Conservation (phyloP, 2,888 invertebrate genomes). For the Tachina fera region DNA sequence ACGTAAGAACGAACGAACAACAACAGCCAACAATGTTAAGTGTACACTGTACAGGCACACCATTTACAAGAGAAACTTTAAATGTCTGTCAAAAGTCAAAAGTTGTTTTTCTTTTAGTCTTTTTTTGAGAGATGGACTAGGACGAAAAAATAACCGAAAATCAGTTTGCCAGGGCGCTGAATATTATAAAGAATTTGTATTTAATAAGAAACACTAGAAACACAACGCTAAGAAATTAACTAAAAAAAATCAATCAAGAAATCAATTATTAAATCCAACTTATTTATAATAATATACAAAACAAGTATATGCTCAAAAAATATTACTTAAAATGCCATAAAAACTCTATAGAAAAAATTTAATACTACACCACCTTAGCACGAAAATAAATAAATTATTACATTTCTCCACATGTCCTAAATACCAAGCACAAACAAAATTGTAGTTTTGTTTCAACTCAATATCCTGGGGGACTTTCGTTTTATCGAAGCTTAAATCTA, state of each 20-base stretch:
- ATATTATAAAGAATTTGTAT: not conserved
- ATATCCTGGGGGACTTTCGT: slow-evolving; percentile 23
- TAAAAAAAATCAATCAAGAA: not conserved
- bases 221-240: not conserved
- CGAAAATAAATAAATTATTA: not conserved
- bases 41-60: slow-evolving; percentile 15
- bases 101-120: not conserved
- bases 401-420: slow-evolving; percentile 9
- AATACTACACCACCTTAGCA: not conserved
- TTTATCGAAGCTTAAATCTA: slow-evolving; percentile 23
- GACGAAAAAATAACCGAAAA: not conserved
- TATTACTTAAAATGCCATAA: not conserved
- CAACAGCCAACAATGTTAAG: slow-evolving; percentile 7
- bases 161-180: not conserved
- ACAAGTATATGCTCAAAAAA: too few species aligned
- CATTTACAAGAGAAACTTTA: not conserved
- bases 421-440: not conserved
- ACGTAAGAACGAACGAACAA: not conserved
- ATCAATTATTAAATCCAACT: too few species aligned
- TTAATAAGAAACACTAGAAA: not conserved
- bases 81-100: slow-evolving; percentile 18
- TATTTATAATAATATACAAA: too few species aligned
- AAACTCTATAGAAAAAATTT: not conserved
- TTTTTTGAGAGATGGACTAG: slow-evolving; percentile 3
- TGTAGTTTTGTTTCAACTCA: not conserved